Conservation (phyloP, 2,113 vertebrate genomes). For the Bos taurus region DNA sequence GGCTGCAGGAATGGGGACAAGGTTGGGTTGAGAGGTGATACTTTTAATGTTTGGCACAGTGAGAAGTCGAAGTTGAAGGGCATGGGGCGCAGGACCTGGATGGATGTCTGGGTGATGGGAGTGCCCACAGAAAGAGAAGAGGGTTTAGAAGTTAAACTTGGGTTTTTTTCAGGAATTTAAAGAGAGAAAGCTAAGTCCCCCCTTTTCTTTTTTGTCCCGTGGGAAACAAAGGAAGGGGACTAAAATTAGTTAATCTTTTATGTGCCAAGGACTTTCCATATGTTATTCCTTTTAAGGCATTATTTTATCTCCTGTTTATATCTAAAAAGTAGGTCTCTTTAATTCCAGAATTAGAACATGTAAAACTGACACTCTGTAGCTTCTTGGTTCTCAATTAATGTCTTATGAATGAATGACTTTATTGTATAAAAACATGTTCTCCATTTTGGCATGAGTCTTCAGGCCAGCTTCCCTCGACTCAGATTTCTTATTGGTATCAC, state of each 20-base stretch:
- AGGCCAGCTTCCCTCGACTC: neutral
- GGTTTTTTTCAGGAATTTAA: neutral
- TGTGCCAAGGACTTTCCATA: neutral
- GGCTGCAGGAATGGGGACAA: neutral
- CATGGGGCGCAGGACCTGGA: neutral
- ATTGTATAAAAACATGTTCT: neutral
- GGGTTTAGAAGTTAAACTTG: neutral
- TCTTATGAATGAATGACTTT: neutral
- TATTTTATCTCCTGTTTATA: conserved; percentile 5
- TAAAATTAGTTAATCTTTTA: neutral
- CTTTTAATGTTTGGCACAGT: neutral
- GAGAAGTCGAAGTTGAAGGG: neutral
- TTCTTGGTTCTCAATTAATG: neutral
- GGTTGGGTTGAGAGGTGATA: neutral
- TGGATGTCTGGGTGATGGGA: neutral
- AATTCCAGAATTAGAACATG: neutral
- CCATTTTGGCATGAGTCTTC: neutral
- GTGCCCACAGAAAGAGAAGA: neutral
- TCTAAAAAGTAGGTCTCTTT: neutral
- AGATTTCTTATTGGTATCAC: neutral
- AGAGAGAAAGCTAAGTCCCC: neutral
- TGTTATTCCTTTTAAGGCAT: neutral
- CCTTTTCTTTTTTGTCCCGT: neutral
- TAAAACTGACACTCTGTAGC: neutral
- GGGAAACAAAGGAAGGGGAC: neutral